Percentiles rank a stretch among this genome's conserved stretches.
Evolutionary conservation across 1,140 invertebrate genomes (phyloP).

Genomic region (Oncopodura yosiiana): DNA sequence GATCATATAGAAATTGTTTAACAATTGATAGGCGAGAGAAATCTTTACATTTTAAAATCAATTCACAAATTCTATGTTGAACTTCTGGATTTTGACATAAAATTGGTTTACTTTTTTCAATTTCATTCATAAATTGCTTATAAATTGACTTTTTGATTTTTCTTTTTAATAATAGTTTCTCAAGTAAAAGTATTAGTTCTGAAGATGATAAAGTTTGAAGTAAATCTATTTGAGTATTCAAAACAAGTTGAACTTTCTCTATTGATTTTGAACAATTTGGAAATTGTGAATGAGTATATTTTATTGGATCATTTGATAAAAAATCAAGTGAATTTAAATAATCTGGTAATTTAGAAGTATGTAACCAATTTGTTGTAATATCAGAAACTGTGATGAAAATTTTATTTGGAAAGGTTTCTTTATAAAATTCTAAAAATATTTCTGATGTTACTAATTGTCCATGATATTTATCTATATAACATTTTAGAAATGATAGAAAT

Average conservation of each 20-base stretch:
- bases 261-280: constrained; percentile 4
- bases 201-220: constrained; percentile 1
- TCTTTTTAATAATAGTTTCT: constrained; percentile 26
- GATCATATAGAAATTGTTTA: constrained; percentile 36
- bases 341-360: background rate
- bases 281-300: background rate
- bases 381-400: background rate
- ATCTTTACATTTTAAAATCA: constrained; percentile 39
- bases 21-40: constrained; percentile 35
- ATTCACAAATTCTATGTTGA: constrained; percentile 42
- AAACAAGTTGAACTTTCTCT: background rate
- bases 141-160: constrained; percentile 16
- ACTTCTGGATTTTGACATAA: constrained; percentile 38
- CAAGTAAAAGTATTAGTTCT: constrained; percentile 22
- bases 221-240: background rate
- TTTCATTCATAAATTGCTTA: background rate
- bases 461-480: constrained; percentile 37
- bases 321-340: background rate
- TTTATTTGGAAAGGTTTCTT: constrained; percentile 27
- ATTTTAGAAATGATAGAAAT: constrained; percentile 39
- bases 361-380: constrained; percentile 3
- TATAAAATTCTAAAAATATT: constrained; percentile 35
- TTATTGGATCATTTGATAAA: background rate
- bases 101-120: constrained; percentile 21
- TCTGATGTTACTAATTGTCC: constrained; percentile 39